A percentile compares a stretch with the other conserved stretches of the same genome.
These are phyloP conservation scores for Fulmarus glacialis DNA, from an alignment of 2,113 vertebrate species.

Conservation along the genomic window DNA sequence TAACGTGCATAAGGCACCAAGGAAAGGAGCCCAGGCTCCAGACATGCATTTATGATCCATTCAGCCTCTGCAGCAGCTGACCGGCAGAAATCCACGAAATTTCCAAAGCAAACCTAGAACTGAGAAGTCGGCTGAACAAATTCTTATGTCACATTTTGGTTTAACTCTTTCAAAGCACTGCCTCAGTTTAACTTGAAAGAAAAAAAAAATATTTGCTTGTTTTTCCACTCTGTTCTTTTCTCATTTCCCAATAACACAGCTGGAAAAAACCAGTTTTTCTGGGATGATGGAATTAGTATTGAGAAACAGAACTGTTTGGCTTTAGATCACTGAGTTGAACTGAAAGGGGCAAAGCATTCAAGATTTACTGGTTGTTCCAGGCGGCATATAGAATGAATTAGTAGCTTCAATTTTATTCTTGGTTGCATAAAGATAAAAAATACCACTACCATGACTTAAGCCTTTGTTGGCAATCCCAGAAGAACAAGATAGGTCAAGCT, in stretches of 20 bases:
- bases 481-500: background rate
- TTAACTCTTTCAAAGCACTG: background rate
- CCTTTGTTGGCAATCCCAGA: background rate
- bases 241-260: background rate
- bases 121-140: background rate
- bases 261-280: background rate
- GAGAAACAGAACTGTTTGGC: slow-evolving; percentile 10
- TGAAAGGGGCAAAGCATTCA: background rate
- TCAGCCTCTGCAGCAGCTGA: background rate
- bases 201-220: background rate
- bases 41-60: background rate
- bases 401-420: background rate
- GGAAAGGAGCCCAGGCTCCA: background rate
- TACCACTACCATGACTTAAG: background rate
- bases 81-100: background rate
- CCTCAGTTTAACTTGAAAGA: background rate
- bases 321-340: background rate
- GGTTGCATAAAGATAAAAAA: background rate
- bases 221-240: background rate
- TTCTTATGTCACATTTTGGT: background rate
- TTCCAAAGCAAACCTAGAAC: background rate
- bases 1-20: background rate
- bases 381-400: slow-evolving; percentile 23
- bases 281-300: background rate
- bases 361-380: background rate